Evolutionary conservation across 2,113 vertebrate species (phyloP).

Genomic region (Antidorcas marsupialis): DNA sequence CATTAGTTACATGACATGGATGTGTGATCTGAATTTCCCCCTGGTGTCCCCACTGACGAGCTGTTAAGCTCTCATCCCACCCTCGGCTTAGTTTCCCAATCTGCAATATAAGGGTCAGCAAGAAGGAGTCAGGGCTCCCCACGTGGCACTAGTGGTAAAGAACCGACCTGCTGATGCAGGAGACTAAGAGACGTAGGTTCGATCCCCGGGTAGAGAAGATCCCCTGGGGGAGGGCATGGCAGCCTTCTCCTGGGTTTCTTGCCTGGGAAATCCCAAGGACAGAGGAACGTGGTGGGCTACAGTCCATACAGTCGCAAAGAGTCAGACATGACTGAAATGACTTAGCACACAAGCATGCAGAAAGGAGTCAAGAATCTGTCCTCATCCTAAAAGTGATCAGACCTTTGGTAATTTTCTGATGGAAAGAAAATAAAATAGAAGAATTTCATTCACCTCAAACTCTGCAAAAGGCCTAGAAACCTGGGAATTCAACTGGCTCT

Average conservation of each 20-base stretch:
- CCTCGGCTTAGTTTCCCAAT: background rate
- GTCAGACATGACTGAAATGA: background rate
- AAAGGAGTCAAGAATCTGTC: background rate
- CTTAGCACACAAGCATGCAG: background rate
- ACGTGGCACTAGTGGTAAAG: background rate
- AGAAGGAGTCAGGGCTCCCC: background rate
- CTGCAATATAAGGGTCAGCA: background rate
- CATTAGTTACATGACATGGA: background rate
- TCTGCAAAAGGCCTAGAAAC: conserved; percentile 15
- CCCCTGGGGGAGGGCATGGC: background rate
- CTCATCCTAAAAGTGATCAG: background rate
- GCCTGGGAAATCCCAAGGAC: background rate
- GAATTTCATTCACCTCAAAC: background rate
- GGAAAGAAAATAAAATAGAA: background rate
- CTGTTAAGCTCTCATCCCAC: background rate
- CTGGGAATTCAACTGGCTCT: background rate
- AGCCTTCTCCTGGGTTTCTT: background rate
- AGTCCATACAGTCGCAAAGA: background rate
- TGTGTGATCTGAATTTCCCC: background rate
- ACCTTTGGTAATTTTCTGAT: background rate
- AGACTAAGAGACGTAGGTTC: background rate
- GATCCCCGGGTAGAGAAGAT: background rate
- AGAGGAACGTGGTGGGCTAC: background rate
- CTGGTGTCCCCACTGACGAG: background rate
- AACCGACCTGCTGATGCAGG: background rate